Evolutionary conservation across 2,797 vertebrate species (phyloP).

Genomic region (Chrysocyon brachyurus): DNA sequence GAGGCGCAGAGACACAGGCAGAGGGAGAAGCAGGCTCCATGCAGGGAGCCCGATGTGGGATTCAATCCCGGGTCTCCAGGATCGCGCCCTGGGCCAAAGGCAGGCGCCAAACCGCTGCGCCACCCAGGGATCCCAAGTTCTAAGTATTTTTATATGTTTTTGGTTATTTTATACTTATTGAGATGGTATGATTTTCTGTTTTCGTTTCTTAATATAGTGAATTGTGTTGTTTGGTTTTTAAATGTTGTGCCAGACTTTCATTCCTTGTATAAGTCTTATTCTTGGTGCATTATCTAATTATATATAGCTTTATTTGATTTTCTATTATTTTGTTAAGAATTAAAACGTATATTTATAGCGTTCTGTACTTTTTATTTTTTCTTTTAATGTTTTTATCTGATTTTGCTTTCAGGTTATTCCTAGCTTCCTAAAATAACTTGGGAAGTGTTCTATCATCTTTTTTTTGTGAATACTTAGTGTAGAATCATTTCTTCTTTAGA

Average conservation of each 20-base stretch:
- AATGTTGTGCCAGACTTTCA: not conserved
- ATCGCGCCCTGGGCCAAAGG: too few species aligned
- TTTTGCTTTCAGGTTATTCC: not conserved
- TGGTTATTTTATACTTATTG: not conserved
- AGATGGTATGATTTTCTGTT: not conserved
- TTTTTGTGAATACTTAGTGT: not conserved
- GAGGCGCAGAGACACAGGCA: too few species aligned
- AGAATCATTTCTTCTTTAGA: constrained; percentile 47
- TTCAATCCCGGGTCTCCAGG: too few species aligned
- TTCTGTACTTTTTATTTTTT: not conserved
- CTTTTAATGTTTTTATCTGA: not conserved
- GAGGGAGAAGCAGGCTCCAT: too few species aligned
- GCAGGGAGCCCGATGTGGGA: too few species aligned
- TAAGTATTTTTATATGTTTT: not conserved
- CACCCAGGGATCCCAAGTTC: not conserved
- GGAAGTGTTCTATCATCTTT: not conserved
- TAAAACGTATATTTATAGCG: not conserved
- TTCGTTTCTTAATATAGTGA: not conserved
- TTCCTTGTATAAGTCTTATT: not conserved
- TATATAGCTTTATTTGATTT: constrained; percentile 38
- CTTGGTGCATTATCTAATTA: not conserved
- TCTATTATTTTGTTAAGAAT: not conserved
- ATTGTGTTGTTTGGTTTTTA: not conserved
- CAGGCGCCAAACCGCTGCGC: too few species aligned
- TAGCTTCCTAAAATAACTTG: not conserved